Evolutionary conservation across 2,888 invertebrate genomes (phyloP).

Genomic region (Hoplodrina blanda): DNA sequence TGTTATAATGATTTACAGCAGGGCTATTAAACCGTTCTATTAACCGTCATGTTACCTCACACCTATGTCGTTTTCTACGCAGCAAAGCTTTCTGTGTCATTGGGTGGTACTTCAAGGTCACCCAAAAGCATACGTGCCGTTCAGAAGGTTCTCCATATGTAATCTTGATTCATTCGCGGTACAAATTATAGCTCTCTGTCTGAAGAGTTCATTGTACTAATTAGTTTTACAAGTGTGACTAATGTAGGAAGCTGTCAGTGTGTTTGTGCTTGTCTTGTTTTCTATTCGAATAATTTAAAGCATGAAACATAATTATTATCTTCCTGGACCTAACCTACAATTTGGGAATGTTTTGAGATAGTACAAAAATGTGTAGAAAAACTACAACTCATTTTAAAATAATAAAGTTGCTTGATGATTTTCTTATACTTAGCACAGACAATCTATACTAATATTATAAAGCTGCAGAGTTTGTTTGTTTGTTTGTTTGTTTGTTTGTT

Average conservation of each 20-base stretch:
- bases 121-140: slow-evolving; percentile 53
- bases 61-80: neutral
- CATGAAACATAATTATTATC: neutral
- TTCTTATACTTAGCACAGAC: neutral
- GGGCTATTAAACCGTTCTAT: slow-evolving; percentile 33
- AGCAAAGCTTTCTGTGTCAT: slow-evolving; percentile 51
- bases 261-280: no score
- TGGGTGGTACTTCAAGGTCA: slow-evolving; percentile 62
- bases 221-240: slow-evolving; percentile 2
- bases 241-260: slow-evolving; percentile 8
- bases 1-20: slow-evolving; percentile 44
- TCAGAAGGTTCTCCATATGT: slow-evolving; percentile 35
- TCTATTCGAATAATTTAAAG: neutral
- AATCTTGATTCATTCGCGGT: slow-evolving; percentile 41
- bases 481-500: no score
- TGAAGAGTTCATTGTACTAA: slow-evolving; percentile 42
- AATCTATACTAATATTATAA: no score
- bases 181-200: slow-evolving; percentile 26
- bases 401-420: neutral
- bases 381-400: neutral
- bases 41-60: slow-evolving; percentile 16
- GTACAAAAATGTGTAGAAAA: no score
- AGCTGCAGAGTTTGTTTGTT: no score
- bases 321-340: neutral
- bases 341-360: neutral